Conservation (phyloP, 2,113 vertebrate genomes). For the Lepus americanus region DNA sequence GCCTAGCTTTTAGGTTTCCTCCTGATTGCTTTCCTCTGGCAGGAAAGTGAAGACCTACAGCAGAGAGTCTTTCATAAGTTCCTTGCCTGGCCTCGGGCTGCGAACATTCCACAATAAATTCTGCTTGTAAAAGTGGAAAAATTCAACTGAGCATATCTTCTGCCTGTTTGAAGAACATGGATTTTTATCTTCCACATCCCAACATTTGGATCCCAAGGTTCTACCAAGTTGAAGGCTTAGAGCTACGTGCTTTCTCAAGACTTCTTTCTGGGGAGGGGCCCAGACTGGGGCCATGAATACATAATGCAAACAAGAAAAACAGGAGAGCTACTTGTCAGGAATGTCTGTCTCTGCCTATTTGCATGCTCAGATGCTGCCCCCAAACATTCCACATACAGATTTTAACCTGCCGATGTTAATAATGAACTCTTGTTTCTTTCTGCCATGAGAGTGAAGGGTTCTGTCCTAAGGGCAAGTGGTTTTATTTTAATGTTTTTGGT, state of each 20-base stretch:
- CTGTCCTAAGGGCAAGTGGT: not conserved
- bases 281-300: not conserved
- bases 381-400: not conserved
- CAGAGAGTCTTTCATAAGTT: slow-evolving; percentile 27
- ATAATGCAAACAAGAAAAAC: not conserved
- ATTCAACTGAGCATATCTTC: not conserved
- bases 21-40: slow-evolving; percentile 53
- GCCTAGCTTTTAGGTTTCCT: not conserved
- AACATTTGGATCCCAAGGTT: not conserved
- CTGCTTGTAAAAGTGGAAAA: slow-evolving; percentile 24
- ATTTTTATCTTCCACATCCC: not conserved
- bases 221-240: not conserved
- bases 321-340: slow-evolving; percentile 5
- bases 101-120: slow-evolving; percentile 45
- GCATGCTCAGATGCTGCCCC: not conserved
- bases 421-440: not conserved
- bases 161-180: not conserved
- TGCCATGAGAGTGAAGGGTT: not conserved
- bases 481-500: slow-evolving; percentile 32
- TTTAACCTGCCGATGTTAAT: not conserved
- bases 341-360: not conserved
- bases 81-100: not conserved
- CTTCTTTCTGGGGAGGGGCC: not conserved
- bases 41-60: slow-evolving; percentile 51
- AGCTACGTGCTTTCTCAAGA: not conserved